Conservation (phyloP, 1,140 invertebrate species). For the Drosophila sechellia region DNA sequence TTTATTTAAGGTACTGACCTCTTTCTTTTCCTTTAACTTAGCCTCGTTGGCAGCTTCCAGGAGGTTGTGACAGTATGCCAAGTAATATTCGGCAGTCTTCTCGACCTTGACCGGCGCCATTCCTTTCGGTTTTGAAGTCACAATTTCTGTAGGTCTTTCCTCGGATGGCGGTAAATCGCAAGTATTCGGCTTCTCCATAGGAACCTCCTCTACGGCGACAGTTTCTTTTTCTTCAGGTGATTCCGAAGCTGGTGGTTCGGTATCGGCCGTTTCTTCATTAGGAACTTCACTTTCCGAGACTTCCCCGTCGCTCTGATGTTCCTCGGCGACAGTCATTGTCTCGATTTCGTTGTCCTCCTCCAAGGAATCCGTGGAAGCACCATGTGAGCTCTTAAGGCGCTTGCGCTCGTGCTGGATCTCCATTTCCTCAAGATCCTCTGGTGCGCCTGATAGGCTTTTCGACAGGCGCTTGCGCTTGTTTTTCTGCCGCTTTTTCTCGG, state of each 20-base stretch:
- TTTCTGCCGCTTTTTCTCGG: conserved; percentile 23
- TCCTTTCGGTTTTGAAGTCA: background rate
- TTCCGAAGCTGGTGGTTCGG: background rate
- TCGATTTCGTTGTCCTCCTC: background rate
- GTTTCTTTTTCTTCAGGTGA: background rate
- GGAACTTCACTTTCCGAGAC: background rate
- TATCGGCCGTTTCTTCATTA: no score
- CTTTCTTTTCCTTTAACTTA: conserved; percentile 43
- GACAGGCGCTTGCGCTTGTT: conserved; percentile 63
- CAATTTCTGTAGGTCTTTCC: background rate
- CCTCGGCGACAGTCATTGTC: background rate
- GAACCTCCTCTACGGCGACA: background rate
- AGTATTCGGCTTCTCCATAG: background rate
- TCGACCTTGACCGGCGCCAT: background rate
- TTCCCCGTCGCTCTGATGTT: background rate
- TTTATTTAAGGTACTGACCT: conserved; percentile 18
- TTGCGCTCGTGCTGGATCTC: conserved; percentile 18
- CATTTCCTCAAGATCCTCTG: conserved; percentile 33
- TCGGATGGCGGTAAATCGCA: background rate
- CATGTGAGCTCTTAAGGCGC: conserved; percentile 10
- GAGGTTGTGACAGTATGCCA: conserved; percentile 49
- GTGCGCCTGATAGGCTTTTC: conserved; percentile 65
- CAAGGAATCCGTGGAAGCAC: background rate
- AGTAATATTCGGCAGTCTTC: conserved; percentile 33
- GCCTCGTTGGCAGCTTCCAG: conserved; percentile 57